A percentile compares a stretch with the other conserved stretches of the same genome.
Conservation (phyloP, 2,797 vertebrate genomes). For the Muscicapa striata region DNA sequence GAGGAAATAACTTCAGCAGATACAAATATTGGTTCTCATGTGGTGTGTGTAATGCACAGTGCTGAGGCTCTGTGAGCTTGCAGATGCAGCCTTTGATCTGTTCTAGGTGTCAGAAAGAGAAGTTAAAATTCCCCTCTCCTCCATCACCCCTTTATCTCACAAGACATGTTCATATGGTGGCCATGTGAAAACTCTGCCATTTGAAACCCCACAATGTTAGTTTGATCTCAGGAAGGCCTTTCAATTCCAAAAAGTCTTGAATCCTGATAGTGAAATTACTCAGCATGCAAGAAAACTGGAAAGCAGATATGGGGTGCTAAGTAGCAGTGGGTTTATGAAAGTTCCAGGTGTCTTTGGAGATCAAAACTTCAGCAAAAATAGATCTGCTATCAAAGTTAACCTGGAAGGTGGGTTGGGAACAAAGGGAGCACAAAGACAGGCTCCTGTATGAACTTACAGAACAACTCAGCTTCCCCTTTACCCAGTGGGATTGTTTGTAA, state of each 20-base stretch:
- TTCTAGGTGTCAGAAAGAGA: conserved; percentile 11
- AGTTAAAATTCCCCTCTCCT: not conserved
- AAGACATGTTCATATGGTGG: not conserved
- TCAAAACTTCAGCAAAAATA: not conserved
- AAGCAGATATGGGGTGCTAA: not conserved
- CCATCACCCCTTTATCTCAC: not conserved
- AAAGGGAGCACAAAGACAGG: not conserved
- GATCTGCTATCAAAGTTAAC: not conserved
- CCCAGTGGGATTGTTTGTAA: not conserved
- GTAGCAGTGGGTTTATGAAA: not conserved
- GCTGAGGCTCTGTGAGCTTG: not conserved
- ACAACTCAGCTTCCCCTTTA: not conserved
- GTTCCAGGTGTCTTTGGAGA: not conserved
- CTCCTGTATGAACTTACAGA: accelerated
- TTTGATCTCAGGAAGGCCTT: conserved; percentile 7
- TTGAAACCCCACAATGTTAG: not conserved
- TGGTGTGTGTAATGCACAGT: too few relatives aligned
- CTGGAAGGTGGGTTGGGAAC: not conserved
- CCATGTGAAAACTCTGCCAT: not conserved
- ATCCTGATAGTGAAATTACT: not conserved
- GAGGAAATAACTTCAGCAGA: not conserved
- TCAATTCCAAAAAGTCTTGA: not conserved
- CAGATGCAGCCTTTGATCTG: not conserved
- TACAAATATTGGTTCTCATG: not conserved
- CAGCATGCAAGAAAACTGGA: not conserved